Evolutionary conservation across 1,140 invertebrate species (phyloP).

Genomic region (Plodia interpunctella): DNA sequence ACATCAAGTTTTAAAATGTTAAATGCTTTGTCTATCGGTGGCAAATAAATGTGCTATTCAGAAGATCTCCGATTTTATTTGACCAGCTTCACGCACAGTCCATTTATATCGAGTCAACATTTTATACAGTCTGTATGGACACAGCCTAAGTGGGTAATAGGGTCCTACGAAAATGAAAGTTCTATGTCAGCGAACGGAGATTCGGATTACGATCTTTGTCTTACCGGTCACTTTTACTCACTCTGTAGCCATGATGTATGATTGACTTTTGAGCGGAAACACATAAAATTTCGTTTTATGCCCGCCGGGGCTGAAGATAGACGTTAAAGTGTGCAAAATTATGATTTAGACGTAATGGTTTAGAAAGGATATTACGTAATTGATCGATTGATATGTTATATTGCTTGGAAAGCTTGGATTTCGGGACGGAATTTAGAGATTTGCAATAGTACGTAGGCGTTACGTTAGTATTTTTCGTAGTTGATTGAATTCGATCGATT

Average conservation of each 20-base stretch:
- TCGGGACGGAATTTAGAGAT: too few relatives aligned
- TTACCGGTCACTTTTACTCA: constrained; percentile 4
- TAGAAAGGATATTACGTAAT: neutral
- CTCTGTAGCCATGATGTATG: neutral
- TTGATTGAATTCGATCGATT: too few relatives aligned
- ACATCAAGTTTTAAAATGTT: too few relatives aligned
- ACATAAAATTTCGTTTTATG: neutral
- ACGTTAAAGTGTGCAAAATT: neutral
- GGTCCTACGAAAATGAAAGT: neutral
- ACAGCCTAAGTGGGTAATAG: neutral
- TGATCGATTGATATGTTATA: neutral
- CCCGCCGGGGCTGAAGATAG: neutral
- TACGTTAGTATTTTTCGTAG: too few relatives aligned
- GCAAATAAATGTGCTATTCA: too few relatives aligned
- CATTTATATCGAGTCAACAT: too few relatives aligned
- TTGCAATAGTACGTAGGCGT: too few relatives aligned
- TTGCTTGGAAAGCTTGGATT: too few relatives aligned
- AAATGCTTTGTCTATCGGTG: too few relatives aligned
- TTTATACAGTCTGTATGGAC: neutral
- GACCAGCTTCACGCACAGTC: too few relatives aligned
- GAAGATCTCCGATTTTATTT: too few relatives aligned
- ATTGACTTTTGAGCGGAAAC: neutral
- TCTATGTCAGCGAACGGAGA: neutral
- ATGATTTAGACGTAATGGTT: neutral
- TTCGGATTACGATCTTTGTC: neutral